Base-by-base conservation (phyloP, 2,797 vertebrate genomes). In the Labeo calbasu region DNA sequence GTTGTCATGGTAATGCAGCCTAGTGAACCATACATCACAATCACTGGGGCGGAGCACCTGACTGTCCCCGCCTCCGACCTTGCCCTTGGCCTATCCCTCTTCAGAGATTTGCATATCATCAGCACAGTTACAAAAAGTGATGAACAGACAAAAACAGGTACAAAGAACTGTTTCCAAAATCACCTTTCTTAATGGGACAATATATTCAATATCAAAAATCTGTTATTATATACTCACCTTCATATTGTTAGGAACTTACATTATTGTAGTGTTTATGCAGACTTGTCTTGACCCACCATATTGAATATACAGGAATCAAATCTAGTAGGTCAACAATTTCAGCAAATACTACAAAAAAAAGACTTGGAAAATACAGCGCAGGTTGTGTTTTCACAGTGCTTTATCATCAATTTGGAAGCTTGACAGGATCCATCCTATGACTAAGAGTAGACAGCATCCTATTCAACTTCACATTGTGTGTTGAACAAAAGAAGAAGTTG, bases 1-100 rank as follows among this genome's bases (percentile, higher is more conserved):
- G 96, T 96, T 86, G 96, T 99, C 91, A 96, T 98, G 95, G 97
- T 99, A 86, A 92, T 97, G 89, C 97, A 98, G 93, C 96, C 97
- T 87, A 96, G 96, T 43, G 97, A 99, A 91, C 97, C 98, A 75
- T 94, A 93, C 91, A 99, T 99, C 90, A 98, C 97, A 89, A 95
- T 99, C 91, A 95, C 85, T 2, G 98, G 98, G 73, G 94, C 94
- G 71, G 97, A 97, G 87, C 95, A 94, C 81, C 94, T 99, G 91
- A 96, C 93, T 88, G 92, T 94, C 85, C 96, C 96, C 0, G 94
- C 96, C 0, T 86, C 94, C 0, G 95, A 98, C 84, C 95, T 99
- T 84, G 91, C 92, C 89, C 93, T 91, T 12, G 97, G 97, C 51
- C 91, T 97, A 23, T 87, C 82, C 84, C 95, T 98, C 80, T 96